Evolutionary conservation across 2,888 invertebrate genomes (phyloP).

Genomic region (Dasysyrphus albostriatus): DNA sequence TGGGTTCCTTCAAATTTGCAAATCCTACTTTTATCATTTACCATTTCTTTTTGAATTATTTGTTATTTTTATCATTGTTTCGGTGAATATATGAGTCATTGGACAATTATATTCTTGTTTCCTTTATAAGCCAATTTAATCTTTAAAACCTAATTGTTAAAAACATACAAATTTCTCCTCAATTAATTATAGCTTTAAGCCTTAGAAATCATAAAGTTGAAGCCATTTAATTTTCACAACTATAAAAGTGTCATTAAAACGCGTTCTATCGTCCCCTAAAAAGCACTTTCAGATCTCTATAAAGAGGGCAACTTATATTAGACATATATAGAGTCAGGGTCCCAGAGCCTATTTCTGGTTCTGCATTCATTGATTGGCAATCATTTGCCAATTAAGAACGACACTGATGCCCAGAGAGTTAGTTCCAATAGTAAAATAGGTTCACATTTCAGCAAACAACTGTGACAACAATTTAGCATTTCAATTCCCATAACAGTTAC

Average conservation of each 20-base stretch:
- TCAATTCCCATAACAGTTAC: constrained; percentile 63
- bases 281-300: background rate
- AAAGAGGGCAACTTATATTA: background rate
- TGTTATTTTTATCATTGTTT: no score
- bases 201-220: background rate
- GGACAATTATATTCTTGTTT: no score
- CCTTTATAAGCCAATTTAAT: no score
- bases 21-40: no score
- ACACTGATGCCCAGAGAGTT: constrained; percentile 31
- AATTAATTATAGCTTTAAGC: no score
- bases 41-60: no score
- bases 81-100: no score
- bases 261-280: background rate
- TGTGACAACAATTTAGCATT: constrained; percentile 64
- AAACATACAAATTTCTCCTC: no score
- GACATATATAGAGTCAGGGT: background rate
- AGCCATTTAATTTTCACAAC: constrained; percentile 17
- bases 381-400: constrained; percentile 53
- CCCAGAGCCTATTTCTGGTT: constrained; percentile 6
- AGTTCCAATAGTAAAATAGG: constrained; percentile 39
- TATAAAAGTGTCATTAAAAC: background rate
- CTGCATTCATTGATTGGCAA: constrained; percentile 50
- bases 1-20: no score
- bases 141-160: no score
- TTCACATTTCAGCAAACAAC: constrained; percentile 53